Base-by-base conservation (phyloP, 2,797 vertebrate species). In the Melanotaenia parkinsoni region DNA sequence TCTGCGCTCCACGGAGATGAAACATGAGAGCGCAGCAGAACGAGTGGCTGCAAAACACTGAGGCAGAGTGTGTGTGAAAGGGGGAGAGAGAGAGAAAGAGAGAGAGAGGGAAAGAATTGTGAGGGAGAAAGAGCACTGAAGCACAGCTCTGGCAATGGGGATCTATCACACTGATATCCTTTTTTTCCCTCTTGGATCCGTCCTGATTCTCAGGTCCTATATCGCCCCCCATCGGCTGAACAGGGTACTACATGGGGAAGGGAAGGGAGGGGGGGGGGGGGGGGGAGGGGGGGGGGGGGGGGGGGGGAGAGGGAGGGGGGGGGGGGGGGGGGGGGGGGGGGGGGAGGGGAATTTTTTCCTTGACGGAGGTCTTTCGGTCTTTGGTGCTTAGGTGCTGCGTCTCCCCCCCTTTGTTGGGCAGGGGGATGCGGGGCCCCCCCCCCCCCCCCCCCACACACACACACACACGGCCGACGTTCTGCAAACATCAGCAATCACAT, bases 141-240 rank as follows among this genome's bases (percentile, higher is more conserved):
- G 89, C 54, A 65, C 71, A 76, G 87, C 71, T 87, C 70, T 56
- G 83, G 81, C 86, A 70, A 68, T 70, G 83, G 87, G 89, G 88
- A 92, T 85, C 88, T 77, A 84, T 82, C 62, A 53, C 81, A 88
- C 88, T 72, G 79, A 88, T 73, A 88, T 88, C 76, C 86, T 65
- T 67, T 83, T 88, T 67, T 18, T 18, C 47, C 20, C 88, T 72
- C 81, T 73, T 28, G 67, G 76, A 72, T 73, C 68, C 4, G 84
- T 77, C 80, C 83, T 71, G 64, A 79, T 91, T 89, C 81, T 58
- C 73, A 94, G 88, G 93, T 93, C 89, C 91, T 91, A 76, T 76
- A 82, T 86, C 82, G 87, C 94, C 86, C 91, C 91, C 89, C 88
- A 50, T 82, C 72, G 86, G 88, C 82, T 56, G 61, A 67, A 5